These are phyloP conservation scores for Mythimna lalbum DNA, from an alignment of 2,888 invertebrate species.

Conservation along the genomic window DNA sequence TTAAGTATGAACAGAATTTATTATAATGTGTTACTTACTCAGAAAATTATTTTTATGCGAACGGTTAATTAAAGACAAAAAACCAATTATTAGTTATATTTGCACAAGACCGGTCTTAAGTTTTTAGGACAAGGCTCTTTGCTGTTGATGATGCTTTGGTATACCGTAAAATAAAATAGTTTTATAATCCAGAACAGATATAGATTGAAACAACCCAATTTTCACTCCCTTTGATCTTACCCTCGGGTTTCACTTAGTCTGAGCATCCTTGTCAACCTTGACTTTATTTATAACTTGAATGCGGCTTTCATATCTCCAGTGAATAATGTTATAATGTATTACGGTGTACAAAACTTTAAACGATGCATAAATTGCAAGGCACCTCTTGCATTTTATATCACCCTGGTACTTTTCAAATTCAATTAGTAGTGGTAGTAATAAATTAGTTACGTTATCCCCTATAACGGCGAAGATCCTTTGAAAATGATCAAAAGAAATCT, in stretches of 20 bases:
- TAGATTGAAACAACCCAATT: conserved; percentile 19
- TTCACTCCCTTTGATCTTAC: conserved; percentile 29
- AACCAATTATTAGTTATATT: neutral
- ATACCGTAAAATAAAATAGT: neutral
- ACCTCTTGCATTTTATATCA: conserved; percentile 22
- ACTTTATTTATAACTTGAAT: conserved; percentile 44
- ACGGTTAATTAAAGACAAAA: neutral
- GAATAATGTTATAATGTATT: conserved; percentile 18
- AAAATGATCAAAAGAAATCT: conserved; percentile 20
- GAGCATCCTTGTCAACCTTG: conserved; percentile 26
- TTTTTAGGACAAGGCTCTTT: neutral
- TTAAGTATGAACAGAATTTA: neutral
- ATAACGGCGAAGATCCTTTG: conserved; percentile 6
- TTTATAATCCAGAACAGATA: conserved; percentile 11
- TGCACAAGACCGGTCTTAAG: neutral
- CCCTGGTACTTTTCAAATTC: neutral
- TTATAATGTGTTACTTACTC: conserved; percentile 35
- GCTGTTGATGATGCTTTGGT: neutral
- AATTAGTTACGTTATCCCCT: conserved; percentile 7
- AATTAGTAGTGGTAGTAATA: neutral
- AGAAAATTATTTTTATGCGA: neutral
- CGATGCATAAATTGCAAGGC: conserved; percentile 12
- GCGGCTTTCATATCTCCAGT: conserved; percentile 22
- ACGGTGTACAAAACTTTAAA: conserved; percentile 4
- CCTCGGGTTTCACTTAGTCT: conserved; percentile 21